A percentile compares a stretch with the other conserved stretches of the same genome.
phyloP scores from a whole-genome alignment of 2,113 vertebrate species.

The Rhagologus leucostigma region DNA sequence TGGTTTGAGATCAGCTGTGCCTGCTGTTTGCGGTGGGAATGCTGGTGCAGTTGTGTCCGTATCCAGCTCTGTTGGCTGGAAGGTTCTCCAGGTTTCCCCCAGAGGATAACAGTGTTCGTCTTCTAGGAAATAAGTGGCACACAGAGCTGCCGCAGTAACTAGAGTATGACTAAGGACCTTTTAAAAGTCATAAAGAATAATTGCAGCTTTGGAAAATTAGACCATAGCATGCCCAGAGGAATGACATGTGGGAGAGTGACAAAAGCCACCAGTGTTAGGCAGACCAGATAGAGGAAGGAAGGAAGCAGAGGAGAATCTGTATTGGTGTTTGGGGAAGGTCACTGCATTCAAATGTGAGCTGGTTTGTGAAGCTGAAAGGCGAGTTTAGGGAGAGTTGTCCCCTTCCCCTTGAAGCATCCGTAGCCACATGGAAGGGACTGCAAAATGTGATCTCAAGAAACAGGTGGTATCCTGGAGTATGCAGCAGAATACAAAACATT shows the following conservation, averaged over 20 bases:
- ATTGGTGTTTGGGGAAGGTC: background rate
- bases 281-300: background rate
- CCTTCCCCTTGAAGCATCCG: background rate
- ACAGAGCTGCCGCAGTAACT: accelerated
- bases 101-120: background rate
- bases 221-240: background rate
- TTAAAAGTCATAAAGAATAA: background rate
- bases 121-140: background rate
- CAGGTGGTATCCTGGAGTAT: background rate
- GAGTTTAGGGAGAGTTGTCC: background rate
- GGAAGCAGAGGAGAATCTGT: background rate
- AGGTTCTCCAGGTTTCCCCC: background rate
- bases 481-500: background rate
- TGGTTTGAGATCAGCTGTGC: background rate
- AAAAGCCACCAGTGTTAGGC: background rate
- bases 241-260: background rate
- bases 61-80: background rate
- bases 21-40: background rate
- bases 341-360: background rate
- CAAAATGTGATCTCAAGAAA: background rate
- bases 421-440: background rate
- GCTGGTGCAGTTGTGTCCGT: background rate
- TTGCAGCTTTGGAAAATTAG: background rate
- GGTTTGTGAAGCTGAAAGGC: background rate
- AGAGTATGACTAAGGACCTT: background rate